Percentiles rank a stretch among this genome's conserved stretches.
phyloP scores from a whole-genome alignment of 2,113 vertebrate genomes.

The Mellivora capensis region DNA sequence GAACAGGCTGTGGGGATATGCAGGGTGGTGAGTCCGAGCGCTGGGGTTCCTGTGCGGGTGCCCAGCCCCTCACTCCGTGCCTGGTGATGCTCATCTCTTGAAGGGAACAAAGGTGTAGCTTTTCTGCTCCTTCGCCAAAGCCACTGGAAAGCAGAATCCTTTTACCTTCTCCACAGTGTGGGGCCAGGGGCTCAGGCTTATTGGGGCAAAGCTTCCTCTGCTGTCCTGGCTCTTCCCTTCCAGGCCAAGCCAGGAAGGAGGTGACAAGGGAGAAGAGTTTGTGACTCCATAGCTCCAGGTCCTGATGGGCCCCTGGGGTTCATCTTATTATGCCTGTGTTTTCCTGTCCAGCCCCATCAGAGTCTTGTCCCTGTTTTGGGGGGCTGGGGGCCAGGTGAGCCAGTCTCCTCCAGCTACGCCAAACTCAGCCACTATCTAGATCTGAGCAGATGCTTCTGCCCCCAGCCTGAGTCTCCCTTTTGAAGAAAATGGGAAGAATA shows the following conservation, averaged over 20 bases:
- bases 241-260: not conserved
- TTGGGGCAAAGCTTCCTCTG: rapidly evolving
- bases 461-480: not conserved
- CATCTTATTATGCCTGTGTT: not conserved
- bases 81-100: not conserved
- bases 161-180: not conserved
- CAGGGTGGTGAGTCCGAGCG: rapidly evolving
- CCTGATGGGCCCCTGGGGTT: not conserved
- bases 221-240: not conserved
- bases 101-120: not conserved
- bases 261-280: not conserved
- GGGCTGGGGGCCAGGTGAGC: not conserved
- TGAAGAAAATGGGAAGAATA: not conserved
- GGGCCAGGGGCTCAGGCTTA: not conserved
- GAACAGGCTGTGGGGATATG: not conserved
- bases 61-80: not conserved
- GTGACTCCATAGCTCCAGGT: not conserved
- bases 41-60: not conserved
- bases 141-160: not conserved
- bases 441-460: not conserved
- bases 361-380: not conserved
- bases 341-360: not conserved
- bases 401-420: not conserved
- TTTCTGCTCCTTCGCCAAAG: not conserved
- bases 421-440: not conserved